Percentiles rank a stretch among this genome's conserved stretches.
Conservation (phyloP, 2,797 vertebrate species). For the Amblyopsis hoosieri region DNA sequence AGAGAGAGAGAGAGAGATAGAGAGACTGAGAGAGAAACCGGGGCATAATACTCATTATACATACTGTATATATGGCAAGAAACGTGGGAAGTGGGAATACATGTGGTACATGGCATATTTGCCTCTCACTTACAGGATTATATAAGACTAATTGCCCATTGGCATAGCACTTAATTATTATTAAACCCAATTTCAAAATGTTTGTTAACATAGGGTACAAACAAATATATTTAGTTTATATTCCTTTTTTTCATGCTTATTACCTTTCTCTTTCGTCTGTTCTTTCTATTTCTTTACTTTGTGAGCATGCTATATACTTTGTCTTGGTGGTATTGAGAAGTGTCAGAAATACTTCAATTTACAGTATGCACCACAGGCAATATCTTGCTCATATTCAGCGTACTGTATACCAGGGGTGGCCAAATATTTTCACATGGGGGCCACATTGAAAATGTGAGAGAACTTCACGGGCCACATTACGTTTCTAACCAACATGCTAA, state of each 20-base stretch:
- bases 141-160: constrained; percentile 36
- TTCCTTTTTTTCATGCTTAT: neutral
- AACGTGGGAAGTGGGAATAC: constrained; percentile 25
- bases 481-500: too few species aligned
- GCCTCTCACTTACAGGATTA: constrained; percentile 24
- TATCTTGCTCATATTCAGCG: constrained; percentile 12
- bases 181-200: constrained; percentile 14
- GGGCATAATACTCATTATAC: too few species aligned
- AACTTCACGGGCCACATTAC: too few species aligned
- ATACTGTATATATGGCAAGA: constrained; percentile 7
- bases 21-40: constrained; percentile 12
- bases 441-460: too few species aligned
- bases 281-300: neutral
- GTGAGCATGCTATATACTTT: neutral
- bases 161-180: constrained; percentile 11
- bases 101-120: constrained; percentile 28
- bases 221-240: too few species aligned
- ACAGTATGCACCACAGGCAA: neutral
- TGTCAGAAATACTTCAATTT: neutral
- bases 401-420: neutral
- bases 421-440: too few species aligned
- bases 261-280: neutral
- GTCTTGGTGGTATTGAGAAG: neutral
- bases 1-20: neutral
- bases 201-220: too few species aligned